Evolutionary conservation across 2,888 invertebrate species (phyloP), one percentile per base, ranked within the genome.

Genomic region (Teinopalpus imperialis): DNA sequence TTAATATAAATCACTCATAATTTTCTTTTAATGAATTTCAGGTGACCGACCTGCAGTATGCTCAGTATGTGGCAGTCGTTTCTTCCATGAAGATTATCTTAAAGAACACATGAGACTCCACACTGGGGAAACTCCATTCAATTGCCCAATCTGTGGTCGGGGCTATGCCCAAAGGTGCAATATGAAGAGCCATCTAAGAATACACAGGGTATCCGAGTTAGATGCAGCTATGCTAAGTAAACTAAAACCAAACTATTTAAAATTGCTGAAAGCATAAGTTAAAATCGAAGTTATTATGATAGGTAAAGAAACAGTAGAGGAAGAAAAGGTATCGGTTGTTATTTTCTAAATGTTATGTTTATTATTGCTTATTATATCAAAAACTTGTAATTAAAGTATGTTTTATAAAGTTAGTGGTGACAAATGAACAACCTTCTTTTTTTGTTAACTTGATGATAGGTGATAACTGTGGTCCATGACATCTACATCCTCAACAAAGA

Each of bases 121-220:
- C 44, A 89, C 89, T 0, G 89, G 89, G 0, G 89, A 89, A 48
- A 85, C 82, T 1, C 89, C 89, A 7, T 89, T 78, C 56, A 85
- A 86, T 55, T 89, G 89, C 46, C 89, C 89, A 0, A 74, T 89
- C 1, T 89, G 89, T 52, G 78, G 71, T 0, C 57, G 82, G 31
- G 89, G 89, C 0, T 89, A 87, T 26, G 86, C 89, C 0, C 89
- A 89, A 49, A 61, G 79, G 3, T 71, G 87, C 24, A 89, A 89
- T 49, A 88, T 89, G 88, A 87, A 81, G 52, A 89, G 89, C 42
- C 89, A 89, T 39, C 63, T 86, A 16, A 68, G 81, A 23, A 81
- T 74, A 50, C 89, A 89, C 48, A 73, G 70, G 52, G 58, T 78
- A 53, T 80, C 83, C 0, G 86, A 89, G 51, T 57, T 88, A 14